Conservation (phyloP, 1,140 invertebrate species). For the Melipona quadrifasciata region DNA sequence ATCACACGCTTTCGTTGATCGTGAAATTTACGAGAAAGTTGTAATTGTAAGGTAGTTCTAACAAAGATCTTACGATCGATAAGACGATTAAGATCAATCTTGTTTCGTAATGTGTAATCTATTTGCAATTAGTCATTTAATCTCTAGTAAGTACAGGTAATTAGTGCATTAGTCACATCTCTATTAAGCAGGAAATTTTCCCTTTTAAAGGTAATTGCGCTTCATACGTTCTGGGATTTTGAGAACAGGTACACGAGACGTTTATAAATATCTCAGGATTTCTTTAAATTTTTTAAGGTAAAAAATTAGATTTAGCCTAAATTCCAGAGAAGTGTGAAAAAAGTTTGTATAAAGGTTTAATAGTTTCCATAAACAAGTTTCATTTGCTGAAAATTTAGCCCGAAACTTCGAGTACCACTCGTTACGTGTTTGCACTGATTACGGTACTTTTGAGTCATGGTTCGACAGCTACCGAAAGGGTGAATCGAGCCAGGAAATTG, state of each 20-base stretch:
- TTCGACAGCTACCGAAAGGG: slow-evolving; percentile 20
- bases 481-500: slow-evolving; percentile 24
- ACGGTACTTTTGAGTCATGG: slow-evolving; percentile 16
- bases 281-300: too few species aligned
- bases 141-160: too few species aligned
- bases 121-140: not conserved
- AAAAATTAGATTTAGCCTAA: not conserved
- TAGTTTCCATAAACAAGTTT: not conserved
- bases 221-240: too few species aligned
- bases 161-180: too few species aligned
- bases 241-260: too few species aligned
- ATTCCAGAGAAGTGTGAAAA: not conserved
- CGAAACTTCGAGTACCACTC: not conserved
- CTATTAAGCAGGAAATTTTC: too few species aligned
- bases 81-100: not conserved
- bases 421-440: not conserved
- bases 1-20: not conserved
- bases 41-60: not conserved
- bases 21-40: not conserved
- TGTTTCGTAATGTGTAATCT: not conserved
- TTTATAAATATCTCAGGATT: too few species aligned
- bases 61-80: not conserved
- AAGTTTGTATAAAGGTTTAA: not conserved
- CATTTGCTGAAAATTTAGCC: not conserved
- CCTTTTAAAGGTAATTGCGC: not conserved